Evolutionary conservation across 2,113 vertebrate genomes (phyloP).

Genomic region (Ciconia maguari): DNA sequence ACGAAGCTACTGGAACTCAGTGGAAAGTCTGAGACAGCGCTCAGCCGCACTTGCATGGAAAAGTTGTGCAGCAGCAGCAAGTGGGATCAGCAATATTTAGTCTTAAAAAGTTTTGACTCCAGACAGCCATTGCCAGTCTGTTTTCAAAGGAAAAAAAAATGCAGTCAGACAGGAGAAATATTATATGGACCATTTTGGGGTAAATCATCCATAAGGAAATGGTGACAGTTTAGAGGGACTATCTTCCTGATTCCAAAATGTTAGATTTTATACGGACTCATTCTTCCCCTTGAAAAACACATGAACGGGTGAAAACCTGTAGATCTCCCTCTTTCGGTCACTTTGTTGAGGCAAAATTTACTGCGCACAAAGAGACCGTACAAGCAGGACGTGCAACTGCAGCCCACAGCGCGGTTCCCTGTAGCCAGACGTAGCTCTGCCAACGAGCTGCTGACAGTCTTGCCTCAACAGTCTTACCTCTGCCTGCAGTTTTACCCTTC

Average conservation of each 20-base stretch:
- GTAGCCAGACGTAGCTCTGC: rapidly evolving
- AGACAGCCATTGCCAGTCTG: background rate
- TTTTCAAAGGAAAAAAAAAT: background rate
- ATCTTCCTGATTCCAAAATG: background rate
- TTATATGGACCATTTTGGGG: background rate
- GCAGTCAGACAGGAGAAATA: background rate
- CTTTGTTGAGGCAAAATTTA: background rate
- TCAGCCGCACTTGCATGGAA: background rate
- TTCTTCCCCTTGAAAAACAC: background rate
- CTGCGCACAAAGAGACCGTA: background rate
- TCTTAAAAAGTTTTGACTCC: background rate
- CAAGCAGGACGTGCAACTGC: background rate
- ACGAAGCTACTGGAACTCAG: background rate
- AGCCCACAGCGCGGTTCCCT: rapidly evolving
- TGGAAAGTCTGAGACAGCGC: background rate
- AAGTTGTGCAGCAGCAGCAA: background rate
- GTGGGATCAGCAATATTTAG: background rate
- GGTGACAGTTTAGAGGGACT: background rate
- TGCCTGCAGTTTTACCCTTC: background rate
- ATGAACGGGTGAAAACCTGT: background rate
- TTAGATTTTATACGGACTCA: background rate
- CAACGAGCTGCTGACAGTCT: rapidly evolving
- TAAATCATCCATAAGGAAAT: background rate
- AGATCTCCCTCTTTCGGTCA: background rate
- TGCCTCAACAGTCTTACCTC: background rate